A percentile compares a stretch with the other conserved stretches of the same genome.
phyloP scores from a whole-genome alignment of 2,797 vertebrate species.

The Micromesistius poutassou region DNA sequence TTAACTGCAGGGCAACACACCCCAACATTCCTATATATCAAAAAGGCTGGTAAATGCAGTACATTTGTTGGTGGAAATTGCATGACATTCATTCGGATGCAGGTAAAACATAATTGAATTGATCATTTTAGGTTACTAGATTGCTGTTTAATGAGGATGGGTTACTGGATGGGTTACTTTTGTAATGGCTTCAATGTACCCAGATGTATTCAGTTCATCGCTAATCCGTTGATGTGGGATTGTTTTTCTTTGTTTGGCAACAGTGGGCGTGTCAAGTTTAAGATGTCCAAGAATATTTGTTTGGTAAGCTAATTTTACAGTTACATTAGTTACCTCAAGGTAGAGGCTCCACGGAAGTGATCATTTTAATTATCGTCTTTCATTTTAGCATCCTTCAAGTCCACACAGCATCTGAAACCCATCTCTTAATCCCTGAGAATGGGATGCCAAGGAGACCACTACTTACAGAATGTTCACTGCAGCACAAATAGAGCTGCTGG shows the following conservation, averaged over 20 bases:
- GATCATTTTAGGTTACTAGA: not conserved
- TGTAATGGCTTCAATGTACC: not conserved
- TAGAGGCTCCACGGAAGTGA: not conserved
- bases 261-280: not conserved
- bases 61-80: not conserved
- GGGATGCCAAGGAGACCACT: slow-evolving; percentile 5
- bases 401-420: slow-evolving; percentile 3
- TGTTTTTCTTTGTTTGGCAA: not conserved
- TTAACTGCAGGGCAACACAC: no score
- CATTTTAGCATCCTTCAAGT: slow-evolving; percentile 7
- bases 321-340: slow-evolving; percentile 2
- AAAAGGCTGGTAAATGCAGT: not conserved
- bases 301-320: not conserved
- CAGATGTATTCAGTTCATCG: not conserved
- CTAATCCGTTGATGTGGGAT: not conserved
- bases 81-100: not conserved
- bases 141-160: not conserved
- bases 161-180: not conserved
- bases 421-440: slow-evolving; percentile 17
- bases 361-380: not conserved
- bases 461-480: not conserved
- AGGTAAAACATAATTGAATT: not conserved
- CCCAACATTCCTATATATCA: not conserved
- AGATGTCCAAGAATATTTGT: not conserved
- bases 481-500: not conserved